Conservation (phyloP, 1,140 invertebrate genomes). For the Drosophila gunungcola region DNA sequence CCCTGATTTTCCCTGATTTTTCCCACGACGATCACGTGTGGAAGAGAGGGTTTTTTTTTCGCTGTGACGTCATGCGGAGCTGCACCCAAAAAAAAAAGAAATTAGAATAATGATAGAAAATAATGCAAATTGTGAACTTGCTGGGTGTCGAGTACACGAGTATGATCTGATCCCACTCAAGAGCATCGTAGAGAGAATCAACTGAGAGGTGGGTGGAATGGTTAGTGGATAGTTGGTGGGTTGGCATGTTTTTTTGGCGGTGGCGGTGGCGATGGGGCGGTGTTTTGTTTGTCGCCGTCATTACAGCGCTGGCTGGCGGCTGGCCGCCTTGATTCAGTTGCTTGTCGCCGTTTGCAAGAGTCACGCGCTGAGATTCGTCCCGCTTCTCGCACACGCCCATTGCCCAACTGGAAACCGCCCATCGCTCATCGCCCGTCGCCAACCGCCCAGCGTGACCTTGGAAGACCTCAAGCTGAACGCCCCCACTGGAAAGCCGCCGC, state of each 20-base stretch:
- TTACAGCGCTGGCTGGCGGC: constrained; percentile 20
- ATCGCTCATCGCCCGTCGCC: background rate
- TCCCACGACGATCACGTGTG: constrained; percentile 35
- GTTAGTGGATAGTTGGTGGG: background rate
- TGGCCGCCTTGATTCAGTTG: constrained; percentile 52
- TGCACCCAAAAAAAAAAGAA: constrained; percentile 37
- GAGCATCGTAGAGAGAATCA: constrained; percentile 24
- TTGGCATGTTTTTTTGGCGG: constrained; percentile 6
- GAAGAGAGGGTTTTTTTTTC: background rate
- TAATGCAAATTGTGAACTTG: constrained; percentile 7
- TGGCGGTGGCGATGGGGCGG: constrained; percentile 19
- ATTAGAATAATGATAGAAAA: background rate
- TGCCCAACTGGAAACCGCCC: background rate
- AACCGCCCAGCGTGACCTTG: constrained; percentile 25
- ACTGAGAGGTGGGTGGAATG: constrained; percentile 25
- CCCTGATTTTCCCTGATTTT: background rate
- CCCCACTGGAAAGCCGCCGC: constrained; percentile 67
- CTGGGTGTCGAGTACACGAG: background rate
- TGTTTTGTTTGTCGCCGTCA: constrained; percentile 47
- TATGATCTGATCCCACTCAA: constrained; percentile 31
- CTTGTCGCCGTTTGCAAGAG: constrained; percentile 46
- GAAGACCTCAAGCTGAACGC: constrained; percentile 76
- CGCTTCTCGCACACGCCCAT: background rate
- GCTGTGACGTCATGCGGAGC: constrained; percentile 33
- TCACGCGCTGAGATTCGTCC: constrained; percentile 42